These are phyloP conservation scores for Botrylloides violaceus DNA, from an alignment of 23 tunicate species.

Conservation along the genomic window DNA sequence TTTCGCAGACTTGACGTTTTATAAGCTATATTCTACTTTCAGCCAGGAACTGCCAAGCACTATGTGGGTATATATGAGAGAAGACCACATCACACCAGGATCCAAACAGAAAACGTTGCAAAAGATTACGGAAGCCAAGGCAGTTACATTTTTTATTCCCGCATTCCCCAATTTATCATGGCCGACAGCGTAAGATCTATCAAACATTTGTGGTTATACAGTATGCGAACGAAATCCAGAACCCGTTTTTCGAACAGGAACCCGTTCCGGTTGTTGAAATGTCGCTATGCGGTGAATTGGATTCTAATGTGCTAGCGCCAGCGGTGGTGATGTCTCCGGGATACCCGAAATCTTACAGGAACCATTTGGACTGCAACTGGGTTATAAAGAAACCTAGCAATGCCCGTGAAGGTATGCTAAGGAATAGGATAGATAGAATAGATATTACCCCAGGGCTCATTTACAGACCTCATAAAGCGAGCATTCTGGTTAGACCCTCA, in stretches of 20 bases:
- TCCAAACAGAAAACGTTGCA: neutral
- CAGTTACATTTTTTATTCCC: neutral
- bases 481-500: too few relatives aligned
- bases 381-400: neutral
- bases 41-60: neutral
- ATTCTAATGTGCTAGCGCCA: neutral
- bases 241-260: neutral
- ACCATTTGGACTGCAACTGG: conserved; percentile 7
- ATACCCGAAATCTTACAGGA: conserved; percentile 3
- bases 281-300: neutral
- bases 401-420: neutral
- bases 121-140: neutral
- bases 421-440: too few relatives aligned
- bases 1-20: too few relatives aligned
- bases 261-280: neutral
- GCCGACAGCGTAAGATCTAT: neutral
- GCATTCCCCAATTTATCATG: neutral
- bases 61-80: neutral
- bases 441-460: too few relatives aligned
- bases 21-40: neutral
- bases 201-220: neutral
- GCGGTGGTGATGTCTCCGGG: conserved; percentile 8
- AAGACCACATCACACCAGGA: neutral
- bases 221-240: neutral
- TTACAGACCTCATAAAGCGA: too few relatives aligned